phyloP scores from a whole-genome alignment of 2,113 vertebrate genomes.

The Pygoscelis adeliae region DNA sequence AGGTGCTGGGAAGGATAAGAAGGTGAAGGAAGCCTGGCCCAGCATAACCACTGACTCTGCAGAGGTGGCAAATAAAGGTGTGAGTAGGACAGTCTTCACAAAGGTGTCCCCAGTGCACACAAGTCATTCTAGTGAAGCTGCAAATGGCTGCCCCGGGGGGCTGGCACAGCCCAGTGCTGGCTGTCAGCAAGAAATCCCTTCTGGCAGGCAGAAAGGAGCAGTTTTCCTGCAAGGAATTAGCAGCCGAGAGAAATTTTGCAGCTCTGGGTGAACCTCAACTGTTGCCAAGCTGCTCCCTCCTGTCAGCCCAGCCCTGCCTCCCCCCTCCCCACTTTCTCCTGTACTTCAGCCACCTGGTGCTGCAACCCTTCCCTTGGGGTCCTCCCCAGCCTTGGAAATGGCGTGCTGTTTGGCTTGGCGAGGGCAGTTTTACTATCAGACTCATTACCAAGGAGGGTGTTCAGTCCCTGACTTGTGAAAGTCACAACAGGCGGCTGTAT shows the following conservation, averaged over 20 bases:
- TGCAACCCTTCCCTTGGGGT: neutral
- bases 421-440: neutral
- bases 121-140: neutral
- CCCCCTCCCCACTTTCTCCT: neutral
- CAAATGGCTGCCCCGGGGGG: neutral
- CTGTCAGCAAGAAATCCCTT: neutral
- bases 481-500: neutral
- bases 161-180: neutral
- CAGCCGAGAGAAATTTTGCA: neutral
- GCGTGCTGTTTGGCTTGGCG: neutral
- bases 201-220: neutral
- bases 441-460: neutral
- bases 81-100: neutral
- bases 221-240: neutral
- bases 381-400: neutral
- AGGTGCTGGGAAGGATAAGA: neutral
- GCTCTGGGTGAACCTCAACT: neutral
- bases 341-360: conserved; percentile 35
- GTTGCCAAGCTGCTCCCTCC: neutral
- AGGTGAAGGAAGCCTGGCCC: neutral
- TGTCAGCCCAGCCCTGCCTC: neutral
- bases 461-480: neutral
- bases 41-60: neutral
- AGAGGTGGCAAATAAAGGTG: neutral
- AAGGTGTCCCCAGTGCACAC: neutral